A percentile compares a stretch with the other conserved stretches of the same genome.
phyloP scores from a whole-genome alignment of 2,888 invertebrate genomes.

The Eupithecia vulgata region DNA sequence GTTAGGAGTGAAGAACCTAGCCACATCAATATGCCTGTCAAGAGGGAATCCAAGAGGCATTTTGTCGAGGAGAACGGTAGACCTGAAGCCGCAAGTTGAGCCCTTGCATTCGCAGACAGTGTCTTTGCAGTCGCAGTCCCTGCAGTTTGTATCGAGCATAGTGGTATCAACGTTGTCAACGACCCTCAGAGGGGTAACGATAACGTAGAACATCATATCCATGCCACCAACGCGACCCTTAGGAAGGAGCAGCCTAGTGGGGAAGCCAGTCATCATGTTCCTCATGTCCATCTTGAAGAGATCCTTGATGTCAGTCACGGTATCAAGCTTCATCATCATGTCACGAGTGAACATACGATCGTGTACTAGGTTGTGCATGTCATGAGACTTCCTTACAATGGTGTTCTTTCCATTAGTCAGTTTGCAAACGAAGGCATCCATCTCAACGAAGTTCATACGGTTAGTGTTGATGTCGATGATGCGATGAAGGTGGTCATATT shows the following conservation, averaged over 20 bases:
- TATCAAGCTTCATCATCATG: constrained; percentile 85
- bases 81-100: constrained; percentile 61
- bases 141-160: constrained; percentile 73
- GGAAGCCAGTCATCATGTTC: constrained; percentile 86
- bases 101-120: constrained; percentile 9
- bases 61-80: constrained; percentile 81
- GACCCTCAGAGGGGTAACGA: constrained; percentile 82
- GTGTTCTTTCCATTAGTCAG: constrained; percentile 86
- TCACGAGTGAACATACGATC: constrained; percentile 87
- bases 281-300: constrained; percentile 65
- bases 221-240: constrained; percentile 87
- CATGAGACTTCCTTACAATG: constrained; percentile 86
- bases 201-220: constrained; percentile 86
- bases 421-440: constrained; percentile 85
- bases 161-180: constrained; percentile 69
- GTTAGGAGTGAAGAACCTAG: constrained; percentile 86
- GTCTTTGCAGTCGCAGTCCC: constrained; percentile 63
- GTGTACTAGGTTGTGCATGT: constrained; percentile 86
- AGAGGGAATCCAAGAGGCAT: constrained; percentile 84
- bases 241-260: constrained; percentile 88
- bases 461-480: constrained; percentile 83
- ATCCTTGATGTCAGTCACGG: constrained; percentile 73
- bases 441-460: constrained; percentile 86
- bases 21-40: constrained; percentile 86
- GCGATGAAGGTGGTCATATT: constrained; percentile 84